Evolutionary conservation across 1,140 invertebrate species (phyloP), one percentile per base, ranked within the genome.

Genomic region (Asobara japonica): DNA sequence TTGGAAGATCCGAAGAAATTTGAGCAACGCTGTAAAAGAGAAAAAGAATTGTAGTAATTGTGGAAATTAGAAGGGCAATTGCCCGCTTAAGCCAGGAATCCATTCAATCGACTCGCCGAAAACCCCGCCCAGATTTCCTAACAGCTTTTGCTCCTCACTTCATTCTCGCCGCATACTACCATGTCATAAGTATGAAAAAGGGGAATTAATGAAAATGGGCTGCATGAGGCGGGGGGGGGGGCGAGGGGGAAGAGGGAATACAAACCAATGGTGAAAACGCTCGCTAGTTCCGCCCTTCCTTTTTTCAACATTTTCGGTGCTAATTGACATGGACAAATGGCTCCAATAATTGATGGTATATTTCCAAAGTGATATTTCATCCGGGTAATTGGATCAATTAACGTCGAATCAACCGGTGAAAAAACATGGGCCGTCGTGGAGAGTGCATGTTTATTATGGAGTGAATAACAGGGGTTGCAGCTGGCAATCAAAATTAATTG

Each of bases 101-200:
- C 29, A 62, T 62, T 62, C 31, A 62, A 62, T 62, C 60, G 60
- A 62, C 60, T 27, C 3, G 29, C 60, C 27, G 20, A 61, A 61
- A 62, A 62, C 60, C 27, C 60, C 60, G 27, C 60, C 60, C 29
- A 31, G 60, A 62, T 62, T 62, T 62, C 29, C 29, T 62, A 56
- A 56, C 51, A 27, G 51, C 51, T 56, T 56, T 27, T 22, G 22
- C 22, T 25, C 51, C 25, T 56, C 51, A 27, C 18, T 25, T 56
- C 22, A 56, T 56, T 18, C 51, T 56, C 51, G 18, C 51, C 51
- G 22, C 22, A 25, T 25, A 22, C 22, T 56, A 25, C 25, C 51
- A 22, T 27, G 51, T 22, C 22, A 56, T 56, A 56, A 6, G 11
- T 36, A 6, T 36, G 5, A 6, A 36, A 6, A 11, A 6, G 31